Conservation (phyloP, 2,888 invertebrate species). For the Zelleria hepariella region DNA sequence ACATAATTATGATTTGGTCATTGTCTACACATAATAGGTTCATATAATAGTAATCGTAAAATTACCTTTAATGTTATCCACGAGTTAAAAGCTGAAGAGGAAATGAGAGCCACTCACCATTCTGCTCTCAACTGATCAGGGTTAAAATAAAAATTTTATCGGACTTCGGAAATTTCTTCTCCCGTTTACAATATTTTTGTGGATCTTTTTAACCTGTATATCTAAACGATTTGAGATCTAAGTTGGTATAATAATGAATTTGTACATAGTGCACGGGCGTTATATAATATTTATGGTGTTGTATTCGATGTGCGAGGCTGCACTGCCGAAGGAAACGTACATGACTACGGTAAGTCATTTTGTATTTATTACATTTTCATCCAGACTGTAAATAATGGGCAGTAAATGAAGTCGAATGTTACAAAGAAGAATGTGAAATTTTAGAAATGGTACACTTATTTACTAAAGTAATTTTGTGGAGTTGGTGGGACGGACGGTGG, state of each 20-base stretch:
- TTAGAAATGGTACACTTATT: no score
- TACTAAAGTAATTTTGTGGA: no score
- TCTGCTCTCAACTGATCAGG: neutral
- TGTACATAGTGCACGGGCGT: neutral
- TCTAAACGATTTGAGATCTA: no score
- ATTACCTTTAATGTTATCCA: neutral
- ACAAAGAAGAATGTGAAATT: no score
- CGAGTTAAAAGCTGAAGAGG: neutral
- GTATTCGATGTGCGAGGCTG: neutral
- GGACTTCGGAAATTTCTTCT: no score
- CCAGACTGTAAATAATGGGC: no score
- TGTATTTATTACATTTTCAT: neutral
- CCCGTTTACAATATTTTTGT: no score
- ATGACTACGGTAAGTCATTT: neutral
- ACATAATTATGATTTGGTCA: no score
- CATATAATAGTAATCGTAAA: neutral
- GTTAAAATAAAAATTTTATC: no score
- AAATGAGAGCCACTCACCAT: neutral
- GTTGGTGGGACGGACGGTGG: no score
- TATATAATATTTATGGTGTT: neutral
- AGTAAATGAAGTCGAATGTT: no score
- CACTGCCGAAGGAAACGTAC: neutral
- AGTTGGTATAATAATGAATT: neutral
- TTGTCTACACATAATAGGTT: neutral
- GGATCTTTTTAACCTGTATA: no score